Base-by-base conservation (phyloP, 2,113 vertebrate species). In the Antennarius striatus region DNA sequence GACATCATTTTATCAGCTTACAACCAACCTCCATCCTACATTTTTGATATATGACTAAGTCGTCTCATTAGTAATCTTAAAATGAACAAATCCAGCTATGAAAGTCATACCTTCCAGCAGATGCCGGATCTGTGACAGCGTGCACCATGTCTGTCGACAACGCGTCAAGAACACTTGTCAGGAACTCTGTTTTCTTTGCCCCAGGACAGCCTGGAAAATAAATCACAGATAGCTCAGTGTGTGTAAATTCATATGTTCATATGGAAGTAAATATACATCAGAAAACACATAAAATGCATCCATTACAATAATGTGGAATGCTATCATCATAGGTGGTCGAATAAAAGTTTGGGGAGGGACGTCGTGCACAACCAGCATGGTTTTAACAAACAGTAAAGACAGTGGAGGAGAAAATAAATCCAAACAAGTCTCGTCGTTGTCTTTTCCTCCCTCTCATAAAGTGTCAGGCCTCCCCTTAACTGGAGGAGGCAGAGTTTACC, bases 121-220 rank as follows among this genome's bases (percentile, higher is more conserved):
- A 91, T 10, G 95, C 75, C 15, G 96, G 95, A 84, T 96, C 96
- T 9, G 96, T 98, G 57, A 97, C 95, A 0, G 97, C 96, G 0
- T 98, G 96, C 50, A 99, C 97, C 97, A 99, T 99, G 87, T 99
- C 97, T 0, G 96, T 99, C 55, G 97, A 98, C 51, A 99, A 79
- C 0, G 97, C 97, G 3, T 99, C 97, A 88, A 99, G 90, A 71
- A 99, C 94, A 61, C 97, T 99, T 0, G 96, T 99, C 81, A 99
- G 93, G 73, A 99, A 99, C 79, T 98, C 97, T 2, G 92, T 95
- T 90, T 98, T 99, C 88, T 98, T 98, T 82, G 92, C 91, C 28
- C 96, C 96, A 1, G 97, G 96, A 89, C 97, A 99, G 63, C 97
- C 97, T 99, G 89, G 59, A 91, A 84, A 78, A 83, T 65, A 73